Evolutionary conservation across 2,113 vertebrate genomes (phyloP).

Genomic region (Patagioenas fasciata): DNA sequence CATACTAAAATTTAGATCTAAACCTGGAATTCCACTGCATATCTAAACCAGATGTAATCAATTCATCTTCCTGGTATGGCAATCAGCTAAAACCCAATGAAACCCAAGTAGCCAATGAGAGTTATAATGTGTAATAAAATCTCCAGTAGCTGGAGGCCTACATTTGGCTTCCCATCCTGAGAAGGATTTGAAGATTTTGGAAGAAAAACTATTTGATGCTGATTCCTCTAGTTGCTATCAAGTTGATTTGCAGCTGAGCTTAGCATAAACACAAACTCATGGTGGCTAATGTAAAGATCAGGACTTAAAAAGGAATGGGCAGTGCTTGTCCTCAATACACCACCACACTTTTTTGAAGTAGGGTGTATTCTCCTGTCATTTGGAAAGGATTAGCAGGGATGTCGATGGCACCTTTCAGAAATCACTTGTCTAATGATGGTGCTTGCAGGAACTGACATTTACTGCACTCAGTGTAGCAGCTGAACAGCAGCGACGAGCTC

Average conservation of each 20-base stretch:
- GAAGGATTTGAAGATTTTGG: not conserved
- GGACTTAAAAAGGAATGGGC: not conserved
- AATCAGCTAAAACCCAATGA: not conserved
- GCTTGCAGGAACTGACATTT: not conserved
- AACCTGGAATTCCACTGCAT: not conserved
- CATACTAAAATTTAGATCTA: not conserved
- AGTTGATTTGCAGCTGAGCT: not conserved
- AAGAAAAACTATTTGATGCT: not conserved
- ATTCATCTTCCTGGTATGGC: not conserved
- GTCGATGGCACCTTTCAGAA: not conserved
- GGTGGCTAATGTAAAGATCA: not conserved
- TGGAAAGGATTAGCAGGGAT: not conserved
- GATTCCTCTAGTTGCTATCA: not conserved
- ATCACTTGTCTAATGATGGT: not conserved
- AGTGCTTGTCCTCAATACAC: not conserved
- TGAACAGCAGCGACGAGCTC: not conserved
- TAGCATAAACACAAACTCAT: not conserved
- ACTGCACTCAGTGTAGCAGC: not conserved
- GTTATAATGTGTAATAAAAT: not conserved
- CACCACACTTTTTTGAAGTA: not conserved
- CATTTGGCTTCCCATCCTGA: not conserved
- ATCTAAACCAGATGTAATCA: not conserved
- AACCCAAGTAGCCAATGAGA: not conserved
- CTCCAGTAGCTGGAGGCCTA: not conserved
- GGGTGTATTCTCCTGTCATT: not conserved